phyloP scores from a whole-genome alignment of 2,888 invertebrate species.

The Rhagonycha fulva region DNA sequence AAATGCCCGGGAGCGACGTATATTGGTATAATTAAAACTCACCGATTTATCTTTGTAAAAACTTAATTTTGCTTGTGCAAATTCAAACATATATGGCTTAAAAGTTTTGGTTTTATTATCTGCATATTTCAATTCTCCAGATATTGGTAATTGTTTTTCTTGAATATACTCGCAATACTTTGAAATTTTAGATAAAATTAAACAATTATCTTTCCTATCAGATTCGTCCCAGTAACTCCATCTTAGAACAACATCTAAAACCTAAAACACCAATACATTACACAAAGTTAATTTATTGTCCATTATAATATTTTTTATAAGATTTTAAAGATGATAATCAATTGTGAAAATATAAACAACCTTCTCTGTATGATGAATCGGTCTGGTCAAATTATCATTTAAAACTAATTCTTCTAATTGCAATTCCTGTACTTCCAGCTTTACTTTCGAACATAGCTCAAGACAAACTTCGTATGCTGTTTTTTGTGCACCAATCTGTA shows the following conservation, averaged over 20 bases:
- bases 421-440: conserved; percentile 68
- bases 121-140: conserved; percentile 80
- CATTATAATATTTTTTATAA: background rate
- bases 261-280: conserved; percentile 39
- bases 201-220: conserved; percentile 82
- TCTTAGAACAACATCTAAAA: conserved; percentile 69
- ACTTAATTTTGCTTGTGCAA: conserved; percentile 76
- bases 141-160: conserved; percentile 60
- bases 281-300: background rate
- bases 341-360: conserved; percentile 42
- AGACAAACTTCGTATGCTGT: conserved; percentile 76
- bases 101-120: conserved; percentile 75
- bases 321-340: background rate
- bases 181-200: conserved; percentile 61
- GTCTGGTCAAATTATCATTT: conserved; percentile 72
- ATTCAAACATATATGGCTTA: conserved; percentile 78
- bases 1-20: conserved; percentile 21
- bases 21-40: conserved; percentile 51
- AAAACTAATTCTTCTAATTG: conserved; percentile 82
- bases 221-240: conserved; percentile 90
- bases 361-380: conserved; percentile 77
- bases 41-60: conserved; percentile 78
- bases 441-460: conserved; percentile 70
- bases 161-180: conserved; percentile 52
- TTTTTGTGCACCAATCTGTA: conserved; percentile 76